Evolutionary conservation across 2,113 vertebrate species (phyloP).

Genomic region (Puntigrus tetrazona): DNA sequence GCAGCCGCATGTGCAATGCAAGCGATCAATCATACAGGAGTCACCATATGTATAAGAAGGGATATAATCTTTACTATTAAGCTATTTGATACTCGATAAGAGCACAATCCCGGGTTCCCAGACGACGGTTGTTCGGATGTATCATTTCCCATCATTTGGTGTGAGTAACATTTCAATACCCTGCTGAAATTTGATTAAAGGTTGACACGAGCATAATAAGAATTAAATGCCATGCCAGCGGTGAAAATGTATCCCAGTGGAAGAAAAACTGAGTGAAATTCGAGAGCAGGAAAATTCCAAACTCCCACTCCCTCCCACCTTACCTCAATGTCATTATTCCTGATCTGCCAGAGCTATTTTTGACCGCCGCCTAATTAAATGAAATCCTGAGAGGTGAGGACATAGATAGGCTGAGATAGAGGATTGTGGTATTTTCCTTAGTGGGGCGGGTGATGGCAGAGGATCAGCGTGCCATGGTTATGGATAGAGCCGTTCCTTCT

Average conservation of each 20-base stretch:
- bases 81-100: constrained; percentile 27
- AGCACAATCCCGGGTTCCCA: not conserved
- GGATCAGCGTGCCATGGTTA: constrained; percentile 13
- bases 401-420: constrained; percentile 17
- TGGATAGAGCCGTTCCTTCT: not conserved
- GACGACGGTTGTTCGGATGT: not conserved
- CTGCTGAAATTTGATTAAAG: constrained; percentile 42
- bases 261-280: not conserved
- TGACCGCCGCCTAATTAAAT: constrained; percentile 49
- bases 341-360: constrained; percentile 35
- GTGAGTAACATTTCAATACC: constrained; percentile 34
- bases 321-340: constrained; percentile 38
- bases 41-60: not conserved
- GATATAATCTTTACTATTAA: constrained; percentile 14
- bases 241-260: constrained; percentile 24
- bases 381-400: constrained; percentile 37
- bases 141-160: constrained; percentile 27
- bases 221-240: constrained; percentile 46
- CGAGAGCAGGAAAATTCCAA: constrained; percentile 2
- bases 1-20: not conserved
- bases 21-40: not conserved
- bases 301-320: constrained; percentile 13
- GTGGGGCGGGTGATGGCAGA: constrained; percentile 1
- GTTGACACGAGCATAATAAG: constrained; percentile 29
- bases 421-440: constrained; percentile 41